A percentile compares a stretch with the other conserved stretches of the same genome.
phyloP scores from a whole-genome alignment of 2,113 vertebrate species.

The Periophthalmus modestus region DNA sequence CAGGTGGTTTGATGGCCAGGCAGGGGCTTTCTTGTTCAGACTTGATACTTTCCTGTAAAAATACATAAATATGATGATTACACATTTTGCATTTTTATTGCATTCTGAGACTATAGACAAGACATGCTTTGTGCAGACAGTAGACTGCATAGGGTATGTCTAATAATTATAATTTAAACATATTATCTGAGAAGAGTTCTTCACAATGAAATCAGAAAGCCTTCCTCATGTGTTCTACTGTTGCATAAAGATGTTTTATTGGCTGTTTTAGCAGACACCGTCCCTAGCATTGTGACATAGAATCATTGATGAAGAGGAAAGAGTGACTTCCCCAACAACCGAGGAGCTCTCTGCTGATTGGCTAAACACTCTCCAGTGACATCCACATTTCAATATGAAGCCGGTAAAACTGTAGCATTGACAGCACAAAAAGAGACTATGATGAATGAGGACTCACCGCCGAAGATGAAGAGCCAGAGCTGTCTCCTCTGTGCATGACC shows the following conservation, averaged over 20 bases:
- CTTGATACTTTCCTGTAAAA: constrained; percentile 66
- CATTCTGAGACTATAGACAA: no score
- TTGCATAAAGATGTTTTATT: constrained; percentile 27
- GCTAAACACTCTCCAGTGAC: constrained; percentile 15
- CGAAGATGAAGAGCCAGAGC: constrained; percentile 70
- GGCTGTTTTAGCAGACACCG: constrained; percentile 29
- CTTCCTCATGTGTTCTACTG: constrained; percentile 1
- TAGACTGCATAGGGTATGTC: no score
- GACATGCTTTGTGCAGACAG: no score
- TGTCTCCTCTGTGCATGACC: constrained; percentile 78
- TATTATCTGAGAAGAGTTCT: no score
- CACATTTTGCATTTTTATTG: background rate
- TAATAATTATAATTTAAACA: no score
- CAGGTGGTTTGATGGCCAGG: constrained; percentile 78
- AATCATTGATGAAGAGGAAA: constrained; percentile 11
- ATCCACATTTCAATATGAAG: constrained; percentile 38
- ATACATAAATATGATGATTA: constrained; percentile 11
- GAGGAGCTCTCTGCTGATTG: constrained; percentile 54
- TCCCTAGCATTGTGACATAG: constrained; percentile 3
- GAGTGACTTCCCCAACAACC: constrained; percentile 42
- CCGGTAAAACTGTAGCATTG: constrained; percentile 1
- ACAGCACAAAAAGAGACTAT: background rate
- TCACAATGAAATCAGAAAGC: no score
- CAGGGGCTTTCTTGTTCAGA: constrained; percentile 72
- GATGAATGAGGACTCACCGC: constrained; percentile 64